A percentile compares a stretch with the other conserved stretches of the same genome.
Conservation (phyloP, 2,888 invertebrate species). For the Lasioglossum vierecki region DNA sequence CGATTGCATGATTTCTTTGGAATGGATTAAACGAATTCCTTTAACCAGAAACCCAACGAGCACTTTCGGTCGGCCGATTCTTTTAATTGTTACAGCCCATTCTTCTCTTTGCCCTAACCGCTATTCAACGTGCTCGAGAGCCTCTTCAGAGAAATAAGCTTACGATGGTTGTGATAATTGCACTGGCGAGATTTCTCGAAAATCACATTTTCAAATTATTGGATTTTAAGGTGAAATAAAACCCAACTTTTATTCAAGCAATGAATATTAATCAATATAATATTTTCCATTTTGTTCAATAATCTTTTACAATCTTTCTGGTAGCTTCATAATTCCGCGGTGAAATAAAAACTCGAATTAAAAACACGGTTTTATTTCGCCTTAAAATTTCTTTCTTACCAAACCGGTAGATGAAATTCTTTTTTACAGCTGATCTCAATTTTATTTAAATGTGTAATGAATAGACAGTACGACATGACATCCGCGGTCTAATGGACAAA, state of each 20-base stretch:
- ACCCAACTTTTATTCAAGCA: too few species aligned
- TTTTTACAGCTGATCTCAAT: background rate
- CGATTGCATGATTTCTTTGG: constrained; percentile 7
- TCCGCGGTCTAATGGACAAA: background rate
- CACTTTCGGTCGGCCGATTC: background rate
- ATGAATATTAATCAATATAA: too few species aligned
- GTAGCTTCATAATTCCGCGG: too few species aligned
- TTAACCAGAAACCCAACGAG: background rate
- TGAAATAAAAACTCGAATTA: too few species aligned
- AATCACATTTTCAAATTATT: background rate
- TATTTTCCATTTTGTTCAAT: too few species aligned
- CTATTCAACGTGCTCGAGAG: background rate
- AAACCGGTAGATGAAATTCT: background rate
- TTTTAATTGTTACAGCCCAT: background rate
- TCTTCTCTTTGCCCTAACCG: background rate
- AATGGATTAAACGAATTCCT: constrained; percentile 7
- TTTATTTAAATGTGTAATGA: background rate
- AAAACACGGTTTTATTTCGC: too few species aligned
- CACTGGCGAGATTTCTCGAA: background rate
- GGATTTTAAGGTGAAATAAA: too few species aligned
- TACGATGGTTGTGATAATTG: background rate
- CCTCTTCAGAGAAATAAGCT: background rate
- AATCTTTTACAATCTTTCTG: too few species aligned
- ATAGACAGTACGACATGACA: background rate
- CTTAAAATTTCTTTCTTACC: too few species aligned